Conservation (phyloP, 2,797 vertebrate genomes). For the Danionella dracula region DNA sequence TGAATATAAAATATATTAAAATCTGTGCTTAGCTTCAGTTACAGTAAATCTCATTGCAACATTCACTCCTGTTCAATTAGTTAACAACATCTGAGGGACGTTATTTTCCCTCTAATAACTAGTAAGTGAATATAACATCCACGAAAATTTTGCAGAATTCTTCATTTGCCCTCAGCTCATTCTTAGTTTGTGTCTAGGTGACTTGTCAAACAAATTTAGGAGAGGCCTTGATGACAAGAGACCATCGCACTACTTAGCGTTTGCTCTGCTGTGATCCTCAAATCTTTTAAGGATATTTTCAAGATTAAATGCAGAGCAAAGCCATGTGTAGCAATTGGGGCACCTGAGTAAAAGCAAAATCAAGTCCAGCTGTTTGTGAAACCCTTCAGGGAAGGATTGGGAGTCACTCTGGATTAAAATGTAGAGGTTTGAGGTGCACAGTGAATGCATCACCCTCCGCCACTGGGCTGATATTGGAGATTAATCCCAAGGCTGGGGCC, state of each 20-base stretch:
- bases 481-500: conserved; percentile 28
- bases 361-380: conserved; percentile 34
- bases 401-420: conserved; percentile 34
- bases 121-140: too few species aligned
- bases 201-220: neutral
- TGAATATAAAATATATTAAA: too few species aligned
- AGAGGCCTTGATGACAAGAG: neutral
- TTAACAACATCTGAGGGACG: too few species aligned
- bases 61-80: too few species aligned
- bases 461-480: conserved; percentile 34
- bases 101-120: too few species aligned
- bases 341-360: conserved; percentile 28
- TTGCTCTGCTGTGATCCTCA: conserved; percentile 3
- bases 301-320: too few species aligned
- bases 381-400: conserved; percentile 16
- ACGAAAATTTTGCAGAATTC: neutral
- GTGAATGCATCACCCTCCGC: conserved; percentile 28
- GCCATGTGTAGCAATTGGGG: too few species aligned
- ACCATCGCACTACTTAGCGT: neutral
- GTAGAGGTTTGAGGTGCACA: conserved; percentile 8
- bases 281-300: conserved; percentile 10
- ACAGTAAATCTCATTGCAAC: too few species aligned
- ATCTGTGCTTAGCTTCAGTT: too few species aligned
- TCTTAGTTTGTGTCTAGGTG: neutral
- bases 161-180: neutral